Percentiles rank a stretch among this genome's conserved stretches.
These are phyloP conservation scores for Ecliptopera silaceata DNA, from an alignment of 2,888 invertebrate species.

Conservation along the genomic window DNA sequence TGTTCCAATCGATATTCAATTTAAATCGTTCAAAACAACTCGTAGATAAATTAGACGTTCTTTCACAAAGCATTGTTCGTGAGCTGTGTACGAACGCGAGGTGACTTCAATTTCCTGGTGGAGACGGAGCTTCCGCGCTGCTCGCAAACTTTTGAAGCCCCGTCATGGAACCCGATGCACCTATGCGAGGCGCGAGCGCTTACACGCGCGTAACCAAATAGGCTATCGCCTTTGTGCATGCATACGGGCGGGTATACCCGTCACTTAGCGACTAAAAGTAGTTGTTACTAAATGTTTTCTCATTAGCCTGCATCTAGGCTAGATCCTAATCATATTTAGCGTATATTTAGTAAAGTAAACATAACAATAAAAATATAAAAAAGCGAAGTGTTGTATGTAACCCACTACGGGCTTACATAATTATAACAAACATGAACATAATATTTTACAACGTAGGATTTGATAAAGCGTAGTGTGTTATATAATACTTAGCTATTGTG, in stretches of 20 bases:
- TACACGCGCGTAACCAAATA: constrained; percentile 68
- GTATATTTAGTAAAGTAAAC: no score
- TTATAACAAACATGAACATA: no score
- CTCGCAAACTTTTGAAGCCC: constrained; percentile 69
- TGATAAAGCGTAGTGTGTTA: no score
- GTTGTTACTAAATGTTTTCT: no score
- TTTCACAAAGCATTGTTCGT: constrained; percentile 79
- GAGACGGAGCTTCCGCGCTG: constrained; percentile 58
- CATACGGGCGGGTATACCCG: constrained; percentile 33
- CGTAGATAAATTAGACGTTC: constrained; percentile 79
- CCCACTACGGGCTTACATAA: no score
- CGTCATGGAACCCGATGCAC: constrained; percentile 72
- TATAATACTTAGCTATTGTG: no score
- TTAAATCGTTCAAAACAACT: constrained; percentile 73
- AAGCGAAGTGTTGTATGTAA: no score
- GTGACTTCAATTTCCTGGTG: constrained; percentile 81
- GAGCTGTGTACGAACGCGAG: constrained; percentile 52
- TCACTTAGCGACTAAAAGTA: neutral
- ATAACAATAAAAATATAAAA: no score
- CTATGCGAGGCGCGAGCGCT: constrained; percentile 52
- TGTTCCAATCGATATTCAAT: constrained; percentile 74
- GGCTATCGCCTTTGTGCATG: constrained; percentile 54
- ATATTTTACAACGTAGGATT: no score
- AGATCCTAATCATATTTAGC: no score
- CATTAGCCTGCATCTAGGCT: no score